Evolutionary conservation across 2,888 invertebrate genomes (phyloP), one percentile per base, ranked within the genome.

Genomic region (Ptychoptera contaminata): DNA sequence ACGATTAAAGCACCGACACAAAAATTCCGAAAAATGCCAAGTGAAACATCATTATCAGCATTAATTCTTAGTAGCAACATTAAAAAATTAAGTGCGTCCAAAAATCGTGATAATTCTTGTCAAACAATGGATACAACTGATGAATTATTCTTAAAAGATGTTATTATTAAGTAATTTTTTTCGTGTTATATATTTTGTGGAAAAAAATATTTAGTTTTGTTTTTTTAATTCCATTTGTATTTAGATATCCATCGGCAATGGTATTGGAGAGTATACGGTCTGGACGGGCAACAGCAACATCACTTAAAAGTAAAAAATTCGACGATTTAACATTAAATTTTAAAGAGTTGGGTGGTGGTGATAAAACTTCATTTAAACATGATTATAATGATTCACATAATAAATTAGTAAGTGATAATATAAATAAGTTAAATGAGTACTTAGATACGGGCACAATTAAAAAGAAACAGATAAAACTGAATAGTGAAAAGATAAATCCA

Each of bases 231-330:
- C 7, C 7, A 23, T 23, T 23, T 5, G 3, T 23, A 23, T 23
- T 23, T 23, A 34, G 35, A 9, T 42, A 42, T 35, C 42, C 42
- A 8, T 42, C 42, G 9, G 9, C 32, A 32, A 9, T n/a, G 4
- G 32, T 32, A 11, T 9, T 43, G 15, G 58, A 49, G 49, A 49
- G 54, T 23, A 52, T 56, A 5, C 54, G 61, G 46, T 48, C 60
- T 11, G 57, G 56, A n/a, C 58, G 63, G 46, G 63, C 64, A 51
- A 65, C 65, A 5, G 64, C 63, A 48, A 23, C 23, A 23, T n/a
- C n/a, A n/a, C 4, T 3, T 32, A 32, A 32, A 32, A 9, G 6
- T 7, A 32, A 11, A 32, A 32, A 32, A 32, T 32, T 32, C 8
- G 11, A n/a, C 3, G 11, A 32, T 7, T 32, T 32, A 11, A 32